Conservation (phyloP, 2,113 vertebrate genomes). For the Platichthys stellatus region DNA sequence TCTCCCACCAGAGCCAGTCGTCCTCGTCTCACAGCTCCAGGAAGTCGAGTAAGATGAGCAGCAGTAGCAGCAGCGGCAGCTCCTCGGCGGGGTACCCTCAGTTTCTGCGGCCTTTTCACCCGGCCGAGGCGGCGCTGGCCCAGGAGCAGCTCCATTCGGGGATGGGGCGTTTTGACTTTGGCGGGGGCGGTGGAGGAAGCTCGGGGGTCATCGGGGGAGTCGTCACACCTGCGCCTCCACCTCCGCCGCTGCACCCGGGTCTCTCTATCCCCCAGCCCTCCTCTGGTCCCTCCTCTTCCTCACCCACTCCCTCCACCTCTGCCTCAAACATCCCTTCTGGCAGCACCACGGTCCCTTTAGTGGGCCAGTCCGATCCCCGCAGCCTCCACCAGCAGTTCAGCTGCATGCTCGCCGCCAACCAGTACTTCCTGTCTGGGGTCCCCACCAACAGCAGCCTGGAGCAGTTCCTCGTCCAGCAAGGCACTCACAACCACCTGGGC, state of each 20-base stretch:
- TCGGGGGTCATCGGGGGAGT: constrained; percentile 80
- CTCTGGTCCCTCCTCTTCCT: constrained; percentile 78
- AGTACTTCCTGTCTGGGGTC: constrained; percentile 85
- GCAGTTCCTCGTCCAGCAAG: constrained; percentile 85
- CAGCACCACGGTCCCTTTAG: constrained; percentile 79
- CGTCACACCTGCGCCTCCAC: constrained; percentile 79
- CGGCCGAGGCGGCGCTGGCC: constrained; percentile 82
- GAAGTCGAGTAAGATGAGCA: constrained; percentile 85
- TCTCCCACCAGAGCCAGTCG: constrained; percentile 82
- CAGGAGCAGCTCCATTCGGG: constrained; percentile 85
- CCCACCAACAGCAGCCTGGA: constrained; percentile 84
- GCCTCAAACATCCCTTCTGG: constrained; percentile 78
- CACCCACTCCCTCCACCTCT: constrained; percentile 80
- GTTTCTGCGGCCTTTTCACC: constrained; percentile 84
- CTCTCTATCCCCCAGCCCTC: constrained; percentile 83
- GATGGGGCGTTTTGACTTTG: constrained; percentile 85
- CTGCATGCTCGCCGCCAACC: constrained; percentile 87
- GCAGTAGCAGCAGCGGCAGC: constrained; percentile 58
- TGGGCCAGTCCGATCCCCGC: constrained; percentile 83
- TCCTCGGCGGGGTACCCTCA: constrained; percentile 82
- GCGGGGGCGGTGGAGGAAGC: constrained; percentile 68
- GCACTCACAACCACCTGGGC: constrained; percentile 83
- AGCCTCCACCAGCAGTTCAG: constrained; percentile 88
- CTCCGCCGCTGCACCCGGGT: constrained; percentile 82
- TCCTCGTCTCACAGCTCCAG: constrained; percentile 82